These are phyloP conservation scores for Candoia aspera DNA, from an alignment of 2,113 vertebrate species.

Conservation along the genomic window DNA sequence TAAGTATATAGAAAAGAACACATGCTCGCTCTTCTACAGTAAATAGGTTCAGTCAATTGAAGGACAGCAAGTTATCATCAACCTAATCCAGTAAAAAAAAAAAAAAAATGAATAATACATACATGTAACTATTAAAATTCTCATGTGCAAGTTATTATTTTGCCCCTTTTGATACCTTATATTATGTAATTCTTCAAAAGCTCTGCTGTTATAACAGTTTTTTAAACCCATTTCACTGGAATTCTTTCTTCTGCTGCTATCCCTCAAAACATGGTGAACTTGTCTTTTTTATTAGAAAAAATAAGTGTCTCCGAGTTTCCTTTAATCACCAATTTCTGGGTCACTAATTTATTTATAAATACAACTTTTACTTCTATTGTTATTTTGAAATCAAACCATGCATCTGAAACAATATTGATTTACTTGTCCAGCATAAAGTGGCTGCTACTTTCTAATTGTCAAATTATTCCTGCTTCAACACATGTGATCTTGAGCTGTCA, in stretches of 20 bases:
- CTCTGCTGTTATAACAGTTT: not conserved
- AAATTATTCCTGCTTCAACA: constrained; percentile 1
- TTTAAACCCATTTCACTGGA: not conserved
- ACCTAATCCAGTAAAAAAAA: not conserved
- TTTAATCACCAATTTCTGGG: not conserved
- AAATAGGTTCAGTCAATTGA: not conserved
- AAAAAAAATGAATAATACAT: not conserved
- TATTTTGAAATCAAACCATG: not conserved
- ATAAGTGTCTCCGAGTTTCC: not conserved
- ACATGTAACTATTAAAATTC: not conserved
- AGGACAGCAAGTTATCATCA: not conserved
- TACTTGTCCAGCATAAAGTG: not conserved
- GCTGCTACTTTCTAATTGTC: not conserved
- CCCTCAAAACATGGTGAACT: not conserved
- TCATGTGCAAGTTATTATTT: not conserved
- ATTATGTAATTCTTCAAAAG: not conserved
- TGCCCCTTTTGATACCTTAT: not conserved
- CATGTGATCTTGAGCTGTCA: not conserved
- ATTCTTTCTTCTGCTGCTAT: not conserved
- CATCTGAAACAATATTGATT: not conserved
- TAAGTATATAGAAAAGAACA: not conserved
- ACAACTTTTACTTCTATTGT: not conserved
- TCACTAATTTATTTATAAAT: constrained; percentile 6
- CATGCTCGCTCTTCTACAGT: not conserved
- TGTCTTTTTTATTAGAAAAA: not conserved